Evolutionary conservation across 2,113 vertebrate genomes (phyloP).

Genomic region (Procavia capensis): DNA sequence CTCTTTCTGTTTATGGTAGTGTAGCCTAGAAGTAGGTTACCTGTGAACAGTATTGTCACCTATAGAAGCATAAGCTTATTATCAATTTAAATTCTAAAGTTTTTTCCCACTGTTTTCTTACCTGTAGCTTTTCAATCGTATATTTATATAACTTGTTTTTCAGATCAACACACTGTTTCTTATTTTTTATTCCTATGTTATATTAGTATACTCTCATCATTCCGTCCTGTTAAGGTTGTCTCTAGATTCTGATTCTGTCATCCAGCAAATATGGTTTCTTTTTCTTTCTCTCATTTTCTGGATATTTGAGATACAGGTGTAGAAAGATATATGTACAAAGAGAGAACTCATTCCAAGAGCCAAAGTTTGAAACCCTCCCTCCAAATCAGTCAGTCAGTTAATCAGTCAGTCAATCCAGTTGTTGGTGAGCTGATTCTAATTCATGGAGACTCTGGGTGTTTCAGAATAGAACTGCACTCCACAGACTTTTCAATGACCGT

Average conservation of each 20-base stretch:
- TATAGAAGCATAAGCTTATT: neutral
- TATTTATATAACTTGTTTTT: neutral
- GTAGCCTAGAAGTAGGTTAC: neutral
- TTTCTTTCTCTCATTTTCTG: neutral
- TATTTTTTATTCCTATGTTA: neutral
- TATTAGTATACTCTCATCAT: neutral
- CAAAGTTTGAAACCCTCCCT: too few relatives aligned
- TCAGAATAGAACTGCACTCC: neutral
- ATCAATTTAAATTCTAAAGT: neutral
- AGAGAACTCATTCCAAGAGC: neutral
- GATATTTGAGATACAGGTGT: neutral
- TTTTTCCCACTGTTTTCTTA: neutral
- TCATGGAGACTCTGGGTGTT: neutral
- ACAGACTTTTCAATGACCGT: too few relatives aligned
- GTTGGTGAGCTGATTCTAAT: neutral
- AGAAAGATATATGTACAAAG: neutral
- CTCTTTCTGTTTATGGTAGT: neutral
- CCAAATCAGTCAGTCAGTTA: too few relatives aligned
- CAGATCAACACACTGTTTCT: neutral
- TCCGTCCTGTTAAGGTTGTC: neutral
- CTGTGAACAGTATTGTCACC: neutral
- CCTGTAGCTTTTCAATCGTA: neutral
- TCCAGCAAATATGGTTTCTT: neutral
- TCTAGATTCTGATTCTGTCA: neutral
- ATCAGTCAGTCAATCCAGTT: neutral